Base-by-base conservation (phyloP, 2,113 vertebrate species). In the Ictalurus furcatus region DNA sequence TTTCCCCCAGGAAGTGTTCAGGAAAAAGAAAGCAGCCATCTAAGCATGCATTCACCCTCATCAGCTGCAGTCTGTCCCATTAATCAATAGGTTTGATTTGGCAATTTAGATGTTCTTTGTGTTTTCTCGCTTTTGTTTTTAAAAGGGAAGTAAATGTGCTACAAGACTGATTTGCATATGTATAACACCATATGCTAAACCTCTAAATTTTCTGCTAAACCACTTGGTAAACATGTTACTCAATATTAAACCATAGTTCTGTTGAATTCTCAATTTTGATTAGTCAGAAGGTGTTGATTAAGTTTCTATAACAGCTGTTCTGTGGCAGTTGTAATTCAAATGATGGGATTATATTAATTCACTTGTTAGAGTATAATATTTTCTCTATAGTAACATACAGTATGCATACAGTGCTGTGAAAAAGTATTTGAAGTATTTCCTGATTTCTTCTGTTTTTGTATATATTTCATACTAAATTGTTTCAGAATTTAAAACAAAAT, bases 1-100 rank as follows among this genome's bases (percentile, higher is more conserved):
- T 93, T 94, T 91, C 91, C 94, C 91, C 92, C 88, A 81, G 88
- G 90, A 93, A 88, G 89, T 87, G 91, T 92, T 92, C 74, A 89
- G 87, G 92, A 83, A 85, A 90, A 90, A 87, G 80, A 90, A 91
- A 81, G 84, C 90, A 91, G 89, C 90, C 63, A 73, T 89, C 85
- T 63, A 85, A 85, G 87, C 84, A 84, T 79, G 79, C 58, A 2
- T 83, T 61, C 86, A 84, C 86, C 89, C 91, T 91, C 87, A 44
- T 84, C 88, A 71, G 80, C 85, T 88, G 73, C 89, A 63, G 80
- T 93, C 91, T 76, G 85, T 88, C 89, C 92, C 93, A 93, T 92
- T 92, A 92, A 92, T 92, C 92, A 92, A 89, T 85, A 84, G 63
- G 90, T 92, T 89, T 87, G 89, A 90, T 88, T 85, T 86, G 76